Base-by-base conservation (phyloP, 2,888 invertebrate genomes). In the Tanytarsus gracilentus region DNA sequence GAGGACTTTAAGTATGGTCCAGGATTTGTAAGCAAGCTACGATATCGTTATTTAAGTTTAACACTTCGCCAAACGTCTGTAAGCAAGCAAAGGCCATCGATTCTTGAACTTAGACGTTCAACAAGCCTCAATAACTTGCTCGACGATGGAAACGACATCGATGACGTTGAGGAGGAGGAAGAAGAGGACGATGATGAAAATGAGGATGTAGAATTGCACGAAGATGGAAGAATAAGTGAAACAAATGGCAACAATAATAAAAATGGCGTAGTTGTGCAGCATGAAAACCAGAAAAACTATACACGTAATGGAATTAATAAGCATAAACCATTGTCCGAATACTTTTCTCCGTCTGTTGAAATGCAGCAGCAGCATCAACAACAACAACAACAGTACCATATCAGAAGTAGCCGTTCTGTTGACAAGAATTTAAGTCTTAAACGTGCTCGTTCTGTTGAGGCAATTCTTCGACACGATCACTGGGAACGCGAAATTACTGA, bases 1-100 rank as follows among this genome's bases (percentile, higher is more conserved):
- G 25, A 90, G 73, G 92, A 92, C 71, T 76, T 92, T 62, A 85
- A 86, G 69, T 92, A 93, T 76, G 93, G 93, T 1, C 93, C 93
- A 56, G 92, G 93, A 62, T 92, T 93, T 69, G 93, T 93, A 36
- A 89, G 88, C 69, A 86, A 86, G 67, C 79, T 93, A 65, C 85
- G 88, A 71, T 88, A 88, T 70, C 85, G 89, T 69, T 93, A 92
- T 72, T 79, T 93, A 64, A 89, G 87, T 71, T 79, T 92, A 65
- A 88, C 92, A 8, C 75, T 91, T 63, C 79, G 90, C n/a, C 87
- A 88, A 67, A 8, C 55, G 11, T 81, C 82, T 40, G 81, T 79
- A 66, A 74, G 73, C 61, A 78, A 79, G 62, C 79, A 79, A 40
- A 79, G 87, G 4, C 83, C 83, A 6, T 82, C 85, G 14, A 82